A percentile compares a stretch with the other conserved stretches of the same genome.
Conservation (phyloP, 2,888 invertebrate genomes). For the Pollenia griseotomentosa region DNA sequence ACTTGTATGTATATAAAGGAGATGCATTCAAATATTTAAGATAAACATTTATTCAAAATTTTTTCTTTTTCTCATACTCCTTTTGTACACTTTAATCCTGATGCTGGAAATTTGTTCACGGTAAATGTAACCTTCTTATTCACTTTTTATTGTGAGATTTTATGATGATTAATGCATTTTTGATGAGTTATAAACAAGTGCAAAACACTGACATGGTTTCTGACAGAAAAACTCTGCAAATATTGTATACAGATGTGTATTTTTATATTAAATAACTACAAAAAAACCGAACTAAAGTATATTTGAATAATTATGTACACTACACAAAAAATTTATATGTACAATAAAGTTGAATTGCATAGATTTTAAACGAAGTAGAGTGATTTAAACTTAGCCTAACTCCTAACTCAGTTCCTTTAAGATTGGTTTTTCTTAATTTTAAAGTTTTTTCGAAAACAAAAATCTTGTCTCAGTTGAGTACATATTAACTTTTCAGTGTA, state of each 20-base stretch:
- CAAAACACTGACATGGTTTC: constrained; percentile 47
- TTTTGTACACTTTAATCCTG: constrained; percentile 58
- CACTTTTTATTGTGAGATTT: constrained; percentile 71
- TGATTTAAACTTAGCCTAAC: too few relatives aligned
- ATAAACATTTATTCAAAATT: neutral
- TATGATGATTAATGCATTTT: constrained; percentile 81
- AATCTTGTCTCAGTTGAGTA: neutral
- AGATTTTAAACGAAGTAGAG: too few relatives aligned
- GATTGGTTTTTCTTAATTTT: too few relatives aligned
- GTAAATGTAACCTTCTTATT: constrained; percentile 78
- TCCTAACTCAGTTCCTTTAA: too few relatives aligned
- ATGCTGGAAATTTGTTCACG: constrained; percentile 78
- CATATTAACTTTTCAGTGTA: constrained; percentile 26
- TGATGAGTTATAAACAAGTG: constrained; percentile 80
- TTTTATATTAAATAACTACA: neutral
- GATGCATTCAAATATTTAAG: neutral
- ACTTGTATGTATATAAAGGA: neutral
- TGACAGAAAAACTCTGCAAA: constrained; percentile 28
- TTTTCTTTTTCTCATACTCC: neutral
- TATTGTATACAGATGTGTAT: neutral
- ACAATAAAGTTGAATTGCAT: too few relatives aligned
- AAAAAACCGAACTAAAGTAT: neutral
- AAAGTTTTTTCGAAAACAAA: neutral
- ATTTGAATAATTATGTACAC: constrained; percentile 15
- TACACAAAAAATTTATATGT: neutral